A percentile compares a stretch with the other conserved stretches of the same genome.
These are phyloP conservation scores for Rhorus exstirpatorius DNA, from an alignment of 2,888 invertebrate genomes.

Conservation along the genomic window DNA sequence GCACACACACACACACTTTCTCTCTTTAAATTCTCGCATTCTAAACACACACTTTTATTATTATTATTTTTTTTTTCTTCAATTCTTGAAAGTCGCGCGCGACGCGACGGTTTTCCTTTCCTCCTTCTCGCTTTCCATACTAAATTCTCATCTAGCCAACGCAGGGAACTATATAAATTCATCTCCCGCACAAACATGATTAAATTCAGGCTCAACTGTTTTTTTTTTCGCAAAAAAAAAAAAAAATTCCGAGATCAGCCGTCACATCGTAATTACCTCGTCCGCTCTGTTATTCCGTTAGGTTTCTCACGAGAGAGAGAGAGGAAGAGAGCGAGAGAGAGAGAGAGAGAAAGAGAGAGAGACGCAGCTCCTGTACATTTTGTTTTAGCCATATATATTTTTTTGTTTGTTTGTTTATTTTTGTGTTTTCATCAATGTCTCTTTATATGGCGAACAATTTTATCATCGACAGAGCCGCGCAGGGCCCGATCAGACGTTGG, in stretches of 20 bases:
- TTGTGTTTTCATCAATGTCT: not conserved
- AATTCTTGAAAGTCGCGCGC: conserved; percentile 57
- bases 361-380: conserved; percentile 51
- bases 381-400: conserved; percentile 24
- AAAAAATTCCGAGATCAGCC: conserved; percentile 57
- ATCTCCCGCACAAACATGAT: conserved; percentile 62
- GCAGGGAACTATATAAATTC: conserved; percentile 53
- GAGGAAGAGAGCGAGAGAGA: conserved; percentile 38
- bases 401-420: conserved; percentile 9
- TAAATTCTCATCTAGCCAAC: conserved; percentile 70
- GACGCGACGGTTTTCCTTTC: conserved; percentile 49
- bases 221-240: too few relatives aligned
- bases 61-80: too few relatives aligned
- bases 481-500: conserved; percentile 69
- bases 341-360: conserved; percentile 53
- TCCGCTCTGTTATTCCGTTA: conserved; percentile 46
- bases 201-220: conserved; percentile 59
- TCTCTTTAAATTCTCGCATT: conserved; percentile 54
- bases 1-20: conserved; percentile 51
- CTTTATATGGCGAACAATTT: conserved; percentile 28
- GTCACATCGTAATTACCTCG: conserved; percentile 50
- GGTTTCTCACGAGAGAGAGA: conserved; percentile 40
- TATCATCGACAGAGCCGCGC: conserved; percentile 59
- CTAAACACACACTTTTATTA: conserved; percentile 57
- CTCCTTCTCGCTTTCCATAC: conserved; percentile 23